Evolutionary conservation across 2,888 invertebrate species (phyloP).

Genomic region (Anoncus sp.): DNA sequence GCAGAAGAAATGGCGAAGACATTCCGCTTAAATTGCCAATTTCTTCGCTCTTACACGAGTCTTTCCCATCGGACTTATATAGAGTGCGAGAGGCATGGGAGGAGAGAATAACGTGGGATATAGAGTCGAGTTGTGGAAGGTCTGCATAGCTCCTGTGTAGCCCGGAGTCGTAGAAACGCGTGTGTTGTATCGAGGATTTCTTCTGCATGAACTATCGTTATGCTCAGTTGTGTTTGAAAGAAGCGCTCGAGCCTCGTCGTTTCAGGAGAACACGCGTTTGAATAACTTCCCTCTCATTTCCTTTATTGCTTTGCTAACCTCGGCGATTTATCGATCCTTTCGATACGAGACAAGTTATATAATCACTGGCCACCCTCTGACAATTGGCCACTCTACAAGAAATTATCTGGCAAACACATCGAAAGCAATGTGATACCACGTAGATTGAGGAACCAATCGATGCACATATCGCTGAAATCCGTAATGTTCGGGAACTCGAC

Average conservation of each 20-base stretch:
- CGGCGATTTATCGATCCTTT: slow-evolving; percentile 36
- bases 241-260: slow-evolving; percentile 33
- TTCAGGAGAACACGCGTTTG: slow-evolving; percentile 12
- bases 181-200: slow-evolving; percentile 11
- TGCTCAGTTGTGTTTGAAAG: slow-evolving; percentile 12
- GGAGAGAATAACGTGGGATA: slow-evolving; percentile 24
- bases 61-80: slow-evolving; percentile 28
- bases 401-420: not conserved
- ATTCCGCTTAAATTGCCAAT: slow-evolving; percentile 71
- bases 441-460: not conserved
- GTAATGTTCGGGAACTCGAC: slow-evolving; percentile 8
- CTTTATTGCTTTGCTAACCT: slow-evolving; percentile 1
- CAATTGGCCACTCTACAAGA: slow-evolving; percentile 1
- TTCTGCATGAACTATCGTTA: slow-evolving; percentile 21
- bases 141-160: slow-evolving; percentile 23
- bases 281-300: slow-evolving; percentile 11
- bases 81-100: not conserved
- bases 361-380: slow-evolving; percentile 12
- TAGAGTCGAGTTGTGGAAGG: slow-evolving; percentile 11
- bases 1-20: slow-evolving; percentile 58
- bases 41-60: slow-evolving; percentile 64
- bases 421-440: slow-evolving; percentile 3
- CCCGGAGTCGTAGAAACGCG: slow-evolving; percentile 48
- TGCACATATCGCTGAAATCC: slow-evolving; percentile 1
- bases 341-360: not conserved